Evolutionary conservation across 1,140 invertebrate species (phyloP), one percentile per base, ranked within the genome.

Genomic region (Lordiphosa collinella): DNA sequence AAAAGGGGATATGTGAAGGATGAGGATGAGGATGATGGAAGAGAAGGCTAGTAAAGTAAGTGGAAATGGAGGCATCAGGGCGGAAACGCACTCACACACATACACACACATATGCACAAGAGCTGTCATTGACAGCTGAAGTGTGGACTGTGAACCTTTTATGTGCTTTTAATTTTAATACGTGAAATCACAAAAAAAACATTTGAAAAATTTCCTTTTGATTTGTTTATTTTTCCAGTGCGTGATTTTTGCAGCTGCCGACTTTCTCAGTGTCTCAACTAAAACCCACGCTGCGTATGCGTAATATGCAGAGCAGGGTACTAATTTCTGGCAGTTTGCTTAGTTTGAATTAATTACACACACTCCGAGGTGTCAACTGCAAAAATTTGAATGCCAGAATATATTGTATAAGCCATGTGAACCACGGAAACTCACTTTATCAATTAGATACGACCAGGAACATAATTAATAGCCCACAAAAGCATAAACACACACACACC

Each of bases 31-130:
- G 50, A 38, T 18, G 47, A 25, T 37, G 14, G 51, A 78, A 56
- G 56, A 72, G 59, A 66, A 66, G 59, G 78, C 78, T 82, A 82
- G 84, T 78, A 78, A 84, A 73, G 68, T 78, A 82, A 84, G 79
- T 82, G 78, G 72, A 82, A 84, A 73, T 82, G 72, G 78, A 82
- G 78, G 78, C 68, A 84, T 72, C 68, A 82, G 49, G 53, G 63
- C 78, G 68, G 64, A 53, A 62, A 71, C 76, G 56, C 60, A 61
- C 46, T 40, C 53, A 54, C 66, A 44, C n/a, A n/a, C n/a, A n/a
- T n/a, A n/a, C n/a, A n/a, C 32, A 11, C 25, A 46, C 5, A 48
- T 7, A 37, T 12, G 32, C 10, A 12, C 35, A 16, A n/a, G 10
- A 11, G 12, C 22, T 34, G 34, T 51, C 48, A 37, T 74, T 60